Evolutionary conservation across 2,888 invertebrate genomes (phyloP), one percentile per base, ranked within the genome.

Genomic region (Agelastica alni): DNA sequence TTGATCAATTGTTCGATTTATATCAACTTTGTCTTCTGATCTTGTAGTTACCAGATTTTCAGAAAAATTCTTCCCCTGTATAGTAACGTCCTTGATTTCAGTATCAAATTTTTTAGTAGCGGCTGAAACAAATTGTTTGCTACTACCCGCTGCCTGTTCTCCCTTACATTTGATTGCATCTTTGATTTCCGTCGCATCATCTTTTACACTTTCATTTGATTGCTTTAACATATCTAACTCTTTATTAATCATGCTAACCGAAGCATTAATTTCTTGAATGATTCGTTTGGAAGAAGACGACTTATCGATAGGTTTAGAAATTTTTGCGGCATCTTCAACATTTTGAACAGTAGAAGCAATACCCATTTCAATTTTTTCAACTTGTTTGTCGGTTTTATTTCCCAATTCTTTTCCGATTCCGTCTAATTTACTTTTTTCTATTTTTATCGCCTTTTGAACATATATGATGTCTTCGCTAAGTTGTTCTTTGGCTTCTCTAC

Each of bases 311-410:
- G 31, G 22, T 30, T 45, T 32, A 1, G 41, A 36, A 9, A 16
- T 41, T 31, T 41, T 22, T 9, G 53, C 59, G 42, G 48, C 51
- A 46, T 59, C 49, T 43, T 61, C 61, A 1, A 61, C 61, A 32
- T 63, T 59, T 49, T 61, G 59, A 12, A 60, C 56, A 6, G 51
- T 48, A 1, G 54, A 55, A 16, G 61, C 59, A 16, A 59, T 45
- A 2, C 44, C 56, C 3, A 56, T 9, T 43, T 42, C 52, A 3
- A 51, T 14, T 20, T 49, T 42, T 30, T 34, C 34, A n/a, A 42
- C 47, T 12, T 14, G 22, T 10, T 47, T 43, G 26, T 41, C 28
- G 6, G 32, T 22, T 49, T 49, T 41, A 9, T 49, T 49, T 4
- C 32, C 37, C 1, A 45, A 7, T 10, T 51, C 51, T 20, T 39